Conservation (phyloP, 2,113 vertebrate species). For the Dipodomys spectabilis region DNA sequence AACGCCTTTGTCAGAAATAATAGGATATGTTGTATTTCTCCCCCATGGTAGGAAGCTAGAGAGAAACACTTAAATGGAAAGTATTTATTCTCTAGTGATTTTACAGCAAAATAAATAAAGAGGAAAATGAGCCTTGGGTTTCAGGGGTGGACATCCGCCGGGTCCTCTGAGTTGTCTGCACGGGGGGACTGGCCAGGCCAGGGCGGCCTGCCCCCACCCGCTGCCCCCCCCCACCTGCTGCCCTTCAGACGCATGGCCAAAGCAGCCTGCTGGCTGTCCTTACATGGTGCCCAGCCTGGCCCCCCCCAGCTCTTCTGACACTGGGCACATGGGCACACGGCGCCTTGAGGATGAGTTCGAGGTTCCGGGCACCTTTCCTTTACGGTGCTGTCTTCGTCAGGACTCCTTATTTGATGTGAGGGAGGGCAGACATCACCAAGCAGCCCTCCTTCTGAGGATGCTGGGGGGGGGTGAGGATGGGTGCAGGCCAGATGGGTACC, state of each 20-base stretch:
- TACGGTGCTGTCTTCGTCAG: not conserved
- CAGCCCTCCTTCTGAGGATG: not conserved
- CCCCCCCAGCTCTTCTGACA: not conserved
- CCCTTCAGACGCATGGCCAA: no score
- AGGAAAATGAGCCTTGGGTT: not conserved
- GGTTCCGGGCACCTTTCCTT: no score
- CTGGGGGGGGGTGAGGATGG: not conserved
- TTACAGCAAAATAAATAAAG: not conserved
- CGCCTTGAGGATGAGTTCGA: not conserved
- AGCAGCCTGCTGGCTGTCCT: no score
- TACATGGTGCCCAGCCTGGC: no score
- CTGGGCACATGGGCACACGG: rapidly evolving
- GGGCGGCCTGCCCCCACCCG: no score
- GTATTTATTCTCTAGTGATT: slow-evolving; percentile 22
- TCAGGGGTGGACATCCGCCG: no score
- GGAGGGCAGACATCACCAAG: not conserved
- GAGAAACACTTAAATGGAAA: not conserved
- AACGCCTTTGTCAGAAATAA: not conserved
- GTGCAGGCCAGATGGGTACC: no score
- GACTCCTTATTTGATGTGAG: not conserved
- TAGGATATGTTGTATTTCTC: not conserved
- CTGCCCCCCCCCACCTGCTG: no score
- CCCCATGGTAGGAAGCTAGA: not conserved
- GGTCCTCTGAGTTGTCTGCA: no score
- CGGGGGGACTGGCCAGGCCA: no score